A percentile compares a stretch with the other conserved stretches of the same genome.
These are phyloP conservation scores for Odontamblyopus rebecca DNA, from an alignment of 2,797 vertebrate species.

Conservation along the genomic window DNA sequence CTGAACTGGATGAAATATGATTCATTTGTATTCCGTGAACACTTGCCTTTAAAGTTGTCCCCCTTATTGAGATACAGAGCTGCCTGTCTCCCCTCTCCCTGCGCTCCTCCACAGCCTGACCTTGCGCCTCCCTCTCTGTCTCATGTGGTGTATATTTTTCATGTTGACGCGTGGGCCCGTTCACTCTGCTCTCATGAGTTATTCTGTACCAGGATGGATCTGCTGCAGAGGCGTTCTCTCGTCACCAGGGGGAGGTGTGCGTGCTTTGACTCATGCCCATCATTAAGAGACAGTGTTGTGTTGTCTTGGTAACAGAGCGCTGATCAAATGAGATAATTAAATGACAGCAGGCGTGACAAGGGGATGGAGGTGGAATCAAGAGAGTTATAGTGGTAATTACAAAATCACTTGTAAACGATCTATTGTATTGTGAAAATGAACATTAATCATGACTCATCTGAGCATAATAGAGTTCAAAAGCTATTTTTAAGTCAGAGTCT, in stretches of 20 bases:
- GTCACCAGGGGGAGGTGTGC: conserved; percentile 35
- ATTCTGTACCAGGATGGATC: conserved; percentile 53
- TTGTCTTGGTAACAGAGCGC: conserved; percentile 66
- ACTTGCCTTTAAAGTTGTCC: background rate
- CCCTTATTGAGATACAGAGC: background rate
- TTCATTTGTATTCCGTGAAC: background rate
- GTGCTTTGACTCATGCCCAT: conserved; percentile 57
- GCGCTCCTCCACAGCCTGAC: conserved; percentile 20
- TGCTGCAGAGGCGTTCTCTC: conserved; percentile 53
- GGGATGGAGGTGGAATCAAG: conserved; percentile 38
- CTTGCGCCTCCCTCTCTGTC: conserved; percentile 8
- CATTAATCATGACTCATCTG: background rate
- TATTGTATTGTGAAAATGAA: background rate
- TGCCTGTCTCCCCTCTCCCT: conserved; percentile 16
- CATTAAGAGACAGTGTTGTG: conserved; percentile 56
- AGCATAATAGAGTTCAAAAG: background rate
- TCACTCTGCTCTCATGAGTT: conserved; percentile 49
- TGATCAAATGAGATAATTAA: conserved; percentile 61
- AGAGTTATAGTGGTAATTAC: conserved; percentile 45
- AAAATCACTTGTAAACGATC: conserved; percentile 37
- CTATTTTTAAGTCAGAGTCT: background rate
- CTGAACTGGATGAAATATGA: background rate
- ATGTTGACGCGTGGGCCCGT: conserved; percentile 38
- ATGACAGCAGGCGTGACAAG: conserved; percentile 47
- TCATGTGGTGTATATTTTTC: conserved; percentile 26